Conservation (phyloP, 2,113 vertebrate genomes). For the Boleophthalmus pectinirostris region DNA sequence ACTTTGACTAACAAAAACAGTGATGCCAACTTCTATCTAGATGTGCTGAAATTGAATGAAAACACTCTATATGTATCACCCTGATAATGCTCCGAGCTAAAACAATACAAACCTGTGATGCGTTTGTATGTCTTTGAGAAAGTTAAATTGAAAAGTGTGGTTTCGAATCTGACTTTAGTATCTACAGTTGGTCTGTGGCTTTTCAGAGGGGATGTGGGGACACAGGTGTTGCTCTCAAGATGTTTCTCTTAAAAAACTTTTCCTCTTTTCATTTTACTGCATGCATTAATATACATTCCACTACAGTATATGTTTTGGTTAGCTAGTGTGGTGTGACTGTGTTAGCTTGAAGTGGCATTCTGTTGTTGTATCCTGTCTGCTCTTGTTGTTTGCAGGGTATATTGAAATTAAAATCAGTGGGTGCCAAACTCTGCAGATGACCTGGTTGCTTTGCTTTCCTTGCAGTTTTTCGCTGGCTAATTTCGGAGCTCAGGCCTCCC, state of each 20-base stretch:
- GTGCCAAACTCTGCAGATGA: constrained; percentile 67
- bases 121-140: constrained; percentile 10
- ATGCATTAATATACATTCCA: constrained; percentile 26
- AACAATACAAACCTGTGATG: constrained; percentile 14
- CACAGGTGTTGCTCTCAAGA: constrained; percentile 52
- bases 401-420: constrained; percentile 74
- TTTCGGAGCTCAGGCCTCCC: constrained; percentile 68
- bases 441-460: constrained; percentile 72
- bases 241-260: constrained; percentile 20
- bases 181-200: constrained; percentile 40
- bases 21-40: background rate
- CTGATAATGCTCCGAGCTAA: constrained; percentile 1
- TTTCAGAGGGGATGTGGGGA: constrained; percentile 35
- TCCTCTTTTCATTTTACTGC: constrained; percentile 28
- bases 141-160: constrained; percentile 28
- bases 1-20: background rate
- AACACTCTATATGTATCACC: constrained; percentile 1
- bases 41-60: constrained; percentile 3
- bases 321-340: constrained; percentile 46
- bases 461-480: constrained; percentile 71
- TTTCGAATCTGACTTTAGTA: constrained; percentile 37
- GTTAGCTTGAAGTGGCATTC: constrained; percentile 42
- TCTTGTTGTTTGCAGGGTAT: constrained; percentile 60
- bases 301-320: constrained; percentile 36
- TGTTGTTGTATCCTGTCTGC: constrained; percentile 63